These are phyloP conservation scores for Drepana arcuata DNA, from an alignment of 1,140 invertebrate genomes.

Conservation along the genomic window DNA sequence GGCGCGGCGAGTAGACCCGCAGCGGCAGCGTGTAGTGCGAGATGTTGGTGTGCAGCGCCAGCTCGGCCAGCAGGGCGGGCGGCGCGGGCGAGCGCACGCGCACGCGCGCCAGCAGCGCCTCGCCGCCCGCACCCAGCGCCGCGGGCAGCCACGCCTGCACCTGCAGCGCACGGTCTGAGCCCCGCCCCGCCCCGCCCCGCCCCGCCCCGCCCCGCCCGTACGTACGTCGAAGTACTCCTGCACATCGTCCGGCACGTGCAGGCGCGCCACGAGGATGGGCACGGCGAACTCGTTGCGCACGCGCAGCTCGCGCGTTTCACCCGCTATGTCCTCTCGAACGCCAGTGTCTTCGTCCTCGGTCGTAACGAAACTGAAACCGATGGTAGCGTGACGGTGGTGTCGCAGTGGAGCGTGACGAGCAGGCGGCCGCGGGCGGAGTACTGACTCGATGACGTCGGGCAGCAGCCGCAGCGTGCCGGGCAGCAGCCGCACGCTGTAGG, in stretches of 20 bases:
- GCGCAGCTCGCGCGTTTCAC: constrained; percentile 11
- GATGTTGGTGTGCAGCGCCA: constrained; percentile 42
- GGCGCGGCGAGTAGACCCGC: constrained; percentile 37
- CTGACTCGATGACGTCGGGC: constrained; percentile 29
- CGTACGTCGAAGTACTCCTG: constrained; percentile 28
- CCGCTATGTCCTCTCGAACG: too few species aligned
- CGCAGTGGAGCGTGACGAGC: background rate
- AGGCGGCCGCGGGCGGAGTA: background rate
- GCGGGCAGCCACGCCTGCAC: constrained; percentile 12
- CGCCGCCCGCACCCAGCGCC: constrained; percentile 12
- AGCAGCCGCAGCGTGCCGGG: constrained; percentile 30
- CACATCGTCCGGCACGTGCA: constrained; percentile 17
- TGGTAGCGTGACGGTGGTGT: background rate
- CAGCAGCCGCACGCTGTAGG: constrained; percentile 40
- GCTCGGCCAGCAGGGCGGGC: constrained; percentile 21
- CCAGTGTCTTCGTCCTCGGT: constrained; percentile 13
- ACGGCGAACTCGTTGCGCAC: constrained; percentile 31
- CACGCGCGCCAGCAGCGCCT: constrained; percentile 10
- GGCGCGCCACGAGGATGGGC: constrained; percentile 17
- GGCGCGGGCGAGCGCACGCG: constrained; percentile 11
- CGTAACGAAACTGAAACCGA: constrained; percentile 27
- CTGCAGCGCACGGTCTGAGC: constrained; percentile 4
- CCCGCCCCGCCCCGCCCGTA: background rate
- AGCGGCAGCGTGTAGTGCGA: constrained; percentile 39
- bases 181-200: too few species aligned